These are phyloP conservation scores for Rhinopithecus roxellana DNA, from an alignment of 2,113 vertebrate genomes.

Conservation along the genomic window DNA sequence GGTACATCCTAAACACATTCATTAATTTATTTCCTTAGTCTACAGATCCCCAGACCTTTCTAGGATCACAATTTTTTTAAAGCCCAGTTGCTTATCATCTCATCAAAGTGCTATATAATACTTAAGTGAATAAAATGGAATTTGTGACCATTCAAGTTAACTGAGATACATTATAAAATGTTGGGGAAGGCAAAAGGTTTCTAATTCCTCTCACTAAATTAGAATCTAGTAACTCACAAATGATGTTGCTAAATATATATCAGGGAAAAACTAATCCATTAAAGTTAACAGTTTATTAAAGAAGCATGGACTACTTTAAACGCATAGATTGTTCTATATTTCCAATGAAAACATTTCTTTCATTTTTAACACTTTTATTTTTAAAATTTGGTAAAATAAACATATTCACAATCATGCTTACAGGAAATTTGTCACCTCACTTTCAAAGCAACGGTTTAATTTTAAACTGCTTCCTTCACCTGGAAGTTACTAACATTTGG, in stretches of 20 bases:
- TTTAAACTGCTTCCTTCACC: conserved; percentile 27
- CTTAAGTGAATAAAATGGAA: conserved; percentile 53
- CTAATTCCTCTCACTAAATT: not conserved
- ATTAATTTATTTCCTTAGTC: conserved; percentile 60
- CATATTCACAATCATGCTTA: not conserved
- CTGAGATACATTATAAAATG: not conserved
- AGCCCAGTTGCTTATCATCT: not conserved
- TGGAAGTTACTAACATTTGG: conserved; percentile 37
- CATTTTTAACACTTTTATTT: conserved; percentile 41
- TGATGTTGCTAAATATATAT: not conserved
- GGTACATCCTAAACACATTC: conserved; percentile 46
- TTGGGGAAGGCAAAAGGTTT: not conserved
- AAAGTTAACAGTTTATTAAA: not conserved
- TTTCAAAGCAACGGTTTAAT: conserved; percentile 46
- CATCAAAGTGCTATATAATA: conserved; percentile 26
- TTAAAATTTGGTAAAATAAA: conserved; percentile 54
- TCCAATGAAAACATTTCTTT: conserved; percentile 46
- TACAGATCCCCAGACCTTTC: not conserved
- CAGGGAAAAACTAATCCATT: not conserved
- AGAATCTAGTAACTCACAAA: conserved; percentile 1
- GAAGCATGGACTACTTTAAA: not conserved
- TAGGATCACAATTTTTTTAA: not conserved
- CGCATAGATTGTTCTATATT: not conserved
- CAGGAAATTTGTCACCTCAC: conserved; percentile 17
- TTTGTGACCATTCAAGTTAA: conserved; percentile 39